phyloP scores from a whole-genome alignment of 1,140 invertebrate genomes.

The Lucilia sericata region DNA sequence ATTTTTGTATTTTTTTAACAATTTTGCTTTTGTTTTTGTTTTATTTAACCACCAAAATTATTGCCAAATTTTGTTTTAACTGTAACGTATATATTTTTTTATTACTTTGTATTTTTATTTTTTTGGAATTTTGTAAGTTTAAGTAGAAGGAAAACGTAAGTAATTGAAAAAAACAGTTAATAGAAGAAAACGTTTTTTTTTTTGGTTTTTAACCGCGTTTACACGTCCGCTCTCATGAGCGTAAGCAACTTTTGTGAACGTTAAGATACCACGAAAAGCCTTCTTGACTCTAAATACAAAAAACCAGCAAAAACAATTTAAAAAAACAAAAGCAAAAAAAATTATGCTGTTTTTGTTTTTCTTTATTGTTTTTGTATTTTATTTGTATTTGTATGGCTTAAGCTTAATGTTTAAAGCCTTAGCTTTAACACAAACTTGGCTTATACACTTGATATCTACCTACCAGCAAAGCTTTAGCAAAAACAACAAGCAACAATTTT shows the following conservation, averaged over 20 bases:
- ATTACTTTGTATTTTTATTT: neutral
- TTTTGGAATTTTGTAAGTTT: neutral
- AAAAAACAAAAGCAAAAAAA: constrained; percentile 4
- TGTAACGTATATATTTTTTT: neutral
- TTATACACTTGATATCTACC: too few relatives aligned
- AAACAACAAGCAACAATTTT: neutral
- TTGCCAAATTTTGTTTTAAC: neutral
- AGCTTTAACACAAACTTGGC: neutral
- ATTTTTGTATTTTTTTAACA: neutral
- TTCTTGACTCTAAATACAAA: constrained; percentile 34
- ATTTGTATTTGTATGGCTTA: neutral
- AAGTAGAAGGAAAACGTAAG: neutral
- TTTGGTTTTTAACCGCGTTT: constrained; percentile 54
- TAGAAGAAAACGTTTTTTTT: constrained; percentile 37
- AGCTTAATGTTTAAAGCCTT: neutral
- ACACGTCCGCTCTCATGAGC: constrained; percentile 67
- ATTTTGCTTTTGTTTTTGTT: neutral
- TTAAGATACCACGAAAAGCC: constrained; percentile 35
- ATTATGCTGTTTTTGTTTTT: neutral
- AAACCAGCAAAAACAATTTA: neutral
- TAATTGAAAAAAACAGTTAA: constrained; percentile 18
- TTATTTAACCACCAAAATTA: neutral
- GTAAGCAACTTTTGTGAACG: constrained; percentile 58
- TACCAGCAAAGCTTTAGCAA: too few relatives aligned
- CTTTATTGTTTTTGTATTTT: neutral